Evolutionary conservation across 2,113 vertebrate genomes (phyloP).

Genomic region (Erythrocercus mccallii): DNA sequence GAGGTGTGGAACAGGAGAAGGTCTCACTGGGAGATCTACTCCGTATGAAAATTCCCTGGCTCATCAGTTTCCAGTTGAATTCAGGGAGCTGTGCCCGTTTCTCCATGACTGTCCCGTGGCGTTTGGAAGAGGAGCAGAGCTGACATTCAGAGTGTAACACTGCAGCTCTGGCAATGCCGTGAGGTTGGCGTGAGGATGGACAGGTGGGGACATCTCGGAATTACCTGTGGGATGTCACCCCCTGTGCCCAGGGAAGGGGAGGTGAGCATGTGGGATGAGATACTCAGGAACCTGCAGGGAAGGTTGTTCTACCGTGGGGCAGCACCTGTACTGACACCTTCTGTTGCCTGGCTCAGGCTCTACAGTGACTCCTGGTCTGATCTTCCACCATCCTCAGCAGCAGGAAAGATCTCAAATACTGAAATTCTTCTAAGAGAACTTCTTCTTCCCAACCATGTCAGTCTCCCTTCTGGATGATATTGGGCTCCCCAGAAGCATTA

Average conservation of each 20-base stretch:
- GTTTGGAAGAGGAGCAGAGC: not conserved
- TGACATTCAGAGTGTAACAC: not conserved
- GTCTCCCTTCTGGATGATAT: not conserved
- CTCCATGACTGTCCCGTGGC: fast-evolving
- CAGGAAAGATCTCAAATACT: not conserved
- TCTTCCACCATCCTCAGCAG: not conserved
- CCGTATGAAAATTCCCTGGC: fast-evolving
- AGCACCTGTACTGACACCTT: not conserved
- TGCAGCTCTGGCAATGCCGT: not conserved
- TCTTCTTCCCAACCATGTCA: not conserved
- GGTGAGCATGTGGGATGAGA: not conserved
- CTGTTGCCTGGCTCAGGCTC: not conserved
- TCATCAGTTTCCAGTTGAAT: not conserved
- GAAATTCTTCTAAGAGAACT: not conserved
- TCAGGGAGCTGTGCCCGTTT: fast-evolving
- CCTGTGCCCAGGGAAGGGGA: not conserved
- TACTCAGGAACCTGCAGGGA: not conserved
- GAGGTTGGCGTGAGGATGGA: not conserved
- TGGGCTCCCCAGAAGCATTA: not conserved
- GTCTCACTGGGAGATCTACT: not conserved
- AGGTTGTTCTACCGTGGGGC: not conserved
- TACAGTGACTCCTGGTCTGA: not conserved
- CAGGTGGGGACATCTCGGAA: not conserved
- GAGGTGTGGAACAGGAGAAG: not conserved
- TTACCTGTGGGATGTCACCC: not conserved